A percentile compares a stretch with the other conserved stretches of the same genome.
Conservation (phyloP, 1,140 invertebrate genomes). For the Hormaphis cornu region DNA sequence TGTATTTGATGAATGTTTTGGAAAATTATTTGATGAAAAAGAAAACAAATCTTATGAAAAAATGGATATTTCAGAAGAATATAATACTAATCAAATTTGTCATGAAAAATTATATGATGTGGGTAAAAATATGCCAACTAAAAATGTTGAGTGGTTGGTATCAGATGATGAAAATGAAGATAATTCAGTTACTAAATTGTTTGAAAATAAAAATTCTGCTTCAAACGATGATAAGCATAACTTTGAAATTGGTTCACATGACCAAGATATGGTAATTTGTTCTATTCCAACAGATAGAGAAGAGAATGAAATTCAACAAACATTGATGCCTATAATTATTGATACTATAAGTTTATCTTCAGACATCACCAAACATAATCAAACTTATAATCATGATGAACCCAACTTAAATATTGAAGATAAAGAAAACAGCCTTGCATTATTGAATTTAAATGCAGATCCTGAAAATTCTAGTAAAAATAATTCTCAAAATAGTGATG, state of each 20-base stretch:
- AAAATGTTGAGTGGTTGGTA: background rate
- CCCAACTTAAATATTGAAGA: too few relatives aligned
- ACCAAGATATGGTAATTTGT: too few relatives aligned
- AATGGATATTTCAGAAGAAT: slow-evolving; percentile 1
- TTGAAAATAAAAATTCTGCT: too few relatives aligned
- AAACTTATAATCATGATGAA: background rate
- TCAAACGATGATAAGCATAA: background rate
- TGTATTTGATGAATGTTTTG: background rate
- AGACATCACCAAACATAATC: background rate
- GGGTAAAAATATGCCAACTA: background rate
- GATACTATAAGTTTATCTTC: background rate
- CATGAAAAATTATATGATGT: too few relatives aligned
- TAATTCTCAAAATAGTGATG: background rate
- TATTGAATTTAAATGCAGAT: too few relatives aligned
- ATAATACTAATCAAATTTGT: background rate
- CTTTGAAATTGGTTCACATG: too few relatives aligned
- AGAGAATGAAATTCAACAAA: too few relatives aligned
- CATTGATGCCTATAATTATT: background rate
- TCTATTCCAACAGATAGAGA: background rate
- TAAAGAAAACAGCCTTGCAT: too few relatives aligned
- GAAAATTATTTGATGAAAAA: background rate
- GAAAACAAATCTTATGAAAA: background rate
- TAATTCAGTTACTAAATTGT: background rate
- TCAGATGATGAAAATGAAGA: background rate
- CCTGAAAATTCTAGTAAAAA: background rate